A percentile compares a stretch with the other conserved stretches of the same genome.
phyloP scores from a whole-genome alignment of 2,113 vertebrate genomes.

The Megalops atlanticus region DNA sequence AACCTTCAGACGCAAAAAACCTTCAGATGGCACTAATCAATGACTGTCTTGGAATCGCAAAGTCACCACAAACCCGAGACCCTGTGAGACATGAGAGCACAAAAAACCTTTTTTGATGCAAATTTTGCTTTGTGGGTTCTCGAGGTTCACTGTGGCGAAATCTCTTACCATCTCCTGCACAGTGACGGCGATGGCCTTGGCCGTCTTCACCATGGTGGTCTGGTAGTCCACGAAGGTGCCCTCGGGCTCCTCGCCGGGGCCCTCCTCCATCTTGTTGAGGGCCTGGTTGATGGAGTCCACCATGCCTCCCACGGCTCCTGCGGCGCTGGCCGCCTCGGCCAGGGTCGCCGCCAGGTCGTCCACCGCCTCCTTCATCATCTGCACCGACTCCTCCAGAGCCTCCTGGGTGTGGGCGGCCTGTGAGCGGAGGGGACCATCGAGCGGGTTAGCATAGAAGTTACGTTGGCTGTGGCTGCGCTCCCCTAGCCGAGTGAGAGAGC shows the following conservation, averaged over 20 bases:
- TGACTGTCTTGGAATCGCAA: neutral
- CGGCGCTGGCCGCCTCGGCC: slow-evolving; percentile 87
- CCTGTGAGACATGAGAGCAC: neutral
- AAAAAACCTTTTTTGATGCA: neutral
- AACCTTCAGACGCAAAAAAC: slow-evolving; percentile 11
- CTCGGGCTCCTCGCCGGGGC: slow-evolving; percentile 81
- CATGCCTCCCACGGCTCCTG: slow-evolving; percentile 93
- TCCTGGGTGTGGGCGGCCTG: slow-evolving; percentile 94
- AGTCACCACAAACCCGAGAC: neutral
- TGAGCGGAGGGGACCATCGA: slow-evolving; percentile 28
- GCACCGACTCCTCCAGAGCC: slow-evolving; percentile 90
- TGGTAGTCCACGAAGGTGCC: slow-evolving; percentile 98
- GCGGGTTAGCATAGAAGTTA: neutral
- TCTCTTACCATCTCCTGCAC: slow-evolving; percentile 93
- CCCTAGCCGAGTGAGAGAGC: no score
- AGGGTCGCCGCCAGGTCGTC: slow-evolving; percentile 90
- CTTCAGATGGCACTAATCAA: neutral
- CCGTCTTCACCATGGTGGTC: slow-evolving; percentile 97
- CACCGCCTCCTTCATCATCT: slow-evolving; percentile 98
- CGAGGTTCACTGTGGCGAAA: neutral
- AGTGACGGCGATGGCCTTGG: slow-evolving; percentile 94
- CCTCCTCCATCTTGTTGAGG: slow-evolving; percentile 92
- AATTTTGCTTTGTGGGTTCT: neutral
- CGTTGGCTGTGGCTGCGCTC: neutral
- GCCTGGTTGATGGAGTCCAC: slow-evolving; percentile 93